Evolutionary conservation across 2,797 vertebrate species (phyloP).

Genomic region (Bufotes viridis): DNA sequence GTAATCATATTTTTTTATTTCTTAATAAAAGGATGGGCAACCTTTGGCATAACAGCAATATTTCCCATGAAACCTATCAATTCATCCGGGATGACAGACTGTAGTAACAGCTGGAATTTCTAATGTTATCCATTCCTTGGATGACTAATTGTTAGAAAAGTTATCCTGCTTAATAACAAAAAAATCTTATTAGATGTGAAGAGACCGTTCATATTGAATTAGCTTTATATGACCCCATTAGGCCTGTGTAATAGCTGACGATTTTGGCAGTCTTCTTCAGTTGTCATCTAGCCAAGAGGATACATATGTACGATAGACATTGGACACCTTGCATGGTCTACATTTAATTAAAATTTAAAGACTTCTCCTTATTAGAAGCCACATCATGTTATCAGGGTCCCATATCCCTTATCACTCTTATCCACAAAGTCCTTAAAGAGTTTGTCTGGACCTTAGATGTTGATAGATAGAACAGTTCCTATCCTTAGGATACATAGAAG

Average conservation of each 20-base stretch:
- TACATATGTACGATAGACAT: neutral
- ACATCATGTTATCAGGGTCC: no score
- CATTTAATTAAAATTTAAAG: neutral
- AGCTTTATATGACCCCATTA: slow-evolving; percentile 13
- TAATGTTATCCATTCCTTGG: neutral
- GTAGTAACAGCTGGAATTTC: slow-evolving; percentile 16
- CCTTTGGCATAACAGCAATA: slow-evolving; percentile 14
- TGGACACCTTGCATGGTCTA: neutral
- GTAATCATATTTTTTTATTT: slow-evolving; percentile 3
- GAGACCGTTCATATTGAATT: neutral
- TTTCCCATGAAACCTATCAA: slow-evolving; percentile 17
- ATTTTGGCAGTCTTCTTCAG: neutral
- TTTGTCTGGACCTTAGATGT: no score
- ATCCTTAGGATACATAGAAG: no score
- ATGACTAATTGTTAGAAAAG: slow-evolving; percentile 19
- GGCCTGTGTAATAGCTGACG: neutral
- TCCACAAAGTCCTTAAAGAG: no score
- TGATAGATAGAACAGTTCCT: no score
- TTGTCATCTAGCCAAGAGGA: neutral
- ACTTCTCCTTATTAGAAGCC: neutral
- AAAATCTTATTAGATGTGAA: slow-evolving; percentile 11
- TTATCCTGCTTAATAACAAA: neutral
- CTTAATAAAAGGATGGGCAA: slow-evolving; percentile 39
- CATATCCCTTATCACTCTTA: no score
- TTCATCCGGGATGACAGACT: slow-evolving; percentile 10